Base-by-base conservation (phyloP, 2,113 vertebrate species). In the Turnix velox region DNA sequence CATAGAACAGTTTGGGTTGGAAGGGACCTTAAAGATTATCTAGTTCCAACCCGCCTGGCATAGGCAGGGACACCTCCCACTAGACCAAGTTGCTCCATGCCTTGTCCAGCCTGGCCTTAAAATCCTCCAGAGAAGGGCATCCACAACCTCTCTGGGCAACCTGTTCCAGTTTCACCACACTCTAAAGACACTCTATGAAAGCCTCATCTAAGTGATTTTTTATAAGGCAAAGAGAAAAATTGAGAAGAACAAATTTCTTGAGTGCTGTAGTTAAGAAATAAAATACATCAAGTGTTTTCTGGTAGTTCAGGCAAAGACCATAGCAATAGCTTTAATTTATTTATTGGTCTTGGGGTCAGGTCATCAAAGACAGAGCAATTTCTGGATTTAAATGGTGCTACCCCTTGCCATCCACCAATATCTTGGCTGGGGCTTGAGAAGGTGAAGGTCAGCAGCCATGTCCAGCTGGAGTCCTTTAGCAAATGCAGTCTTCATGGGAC, bases 271-370 rank as follows among this genome's bases (percentile, higher is more conserved):
- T 78, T 63, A 72, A 71, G n/a, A 72, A 88, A 63, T 48, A 35
- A 76, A 93, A 58, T 16, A 7, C 3, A 61, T 33, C 2, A 55
- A 51, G 5, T 23, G 2, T 18, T 54, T 79, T 68, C 75, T 39
- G 72, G 14, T n/a, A 54, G 63, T 72, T 18, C n/a, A 54, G 33
- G 18, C 14, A 42, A 88, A 75, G 37, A 3, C n/a, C 18, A 30
- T 2, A 79, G 48, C 12, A 62, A 58, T 6, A 55, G 2, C 10
- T 87, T 3, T 16, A 72, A 78, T 0, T 0, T 31, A 74, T 55
- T 52, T 58, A 46, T 4, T 54, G 11, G 18, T n/a, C 14, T 76
- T 76, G 66, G 39, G 28, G 62, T 39, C 12, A 20, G 49, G 35
- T 35, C 31, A 65, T 9, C 30, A 66, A 54, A 90, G 23, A 25